A percentile compares a stretch with the other conserved stretches of the same genome.
Conservation (phyloP, 2,113 vertebrate species). For the Myrmecobius fasciatus region DNA sequence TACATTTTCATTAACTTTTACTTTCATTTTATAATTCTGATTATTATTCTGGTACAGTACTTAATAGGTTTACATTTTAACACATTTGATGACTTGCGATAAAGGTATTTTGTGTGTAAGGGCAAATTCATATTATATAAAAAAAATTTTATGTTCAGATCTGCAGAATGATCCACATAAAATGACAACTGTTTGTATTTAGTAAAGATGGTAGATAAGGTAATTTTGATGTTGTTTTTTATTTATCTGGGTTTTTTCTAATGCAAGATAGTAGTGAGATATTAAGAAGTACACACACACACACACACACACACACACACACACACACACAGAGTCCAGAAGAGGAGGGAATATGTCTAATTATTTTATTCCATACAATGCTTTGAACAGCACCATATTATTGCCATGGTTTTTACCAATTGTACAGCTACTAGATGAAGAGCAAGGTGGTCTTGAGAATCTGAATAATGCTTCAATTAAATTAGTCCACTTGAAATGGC, state of each 20-base stretch:
- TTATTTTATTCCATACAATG: neutral
- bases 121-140: neutral
- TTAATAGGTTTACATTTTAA: neutral
- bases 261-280: neutral
- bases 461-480: neutral
- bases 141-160: neutral
- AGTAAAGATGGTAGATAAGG: neutral
- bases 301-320: no score
- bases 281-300: neutral
- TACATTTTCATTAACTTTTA: neutral
- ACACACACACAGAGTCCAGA: no score
- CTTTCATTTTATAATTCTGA: neutral
- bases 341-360: neutral
- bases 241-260: neutral
- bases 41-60: neutral
- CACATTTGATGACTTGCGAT: neutral
- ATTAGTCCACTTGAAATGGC: neutral
- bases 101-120: neutral
- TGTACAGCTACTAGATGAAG: neutral
- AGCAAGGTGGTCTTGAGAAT: neutral
- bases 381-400: neutral
- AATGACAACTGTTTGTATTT: neutral
- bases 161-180: neutral
- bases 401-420: neutral
- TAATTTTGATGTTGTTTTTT: neutral